A percentile compares a stretch with the other conserved stretches of the same genome.
phyloP scores from a whole-genome alignment of 1,140 invertebrate genomes.

The Acyrthosiphon pisum region DNA sequence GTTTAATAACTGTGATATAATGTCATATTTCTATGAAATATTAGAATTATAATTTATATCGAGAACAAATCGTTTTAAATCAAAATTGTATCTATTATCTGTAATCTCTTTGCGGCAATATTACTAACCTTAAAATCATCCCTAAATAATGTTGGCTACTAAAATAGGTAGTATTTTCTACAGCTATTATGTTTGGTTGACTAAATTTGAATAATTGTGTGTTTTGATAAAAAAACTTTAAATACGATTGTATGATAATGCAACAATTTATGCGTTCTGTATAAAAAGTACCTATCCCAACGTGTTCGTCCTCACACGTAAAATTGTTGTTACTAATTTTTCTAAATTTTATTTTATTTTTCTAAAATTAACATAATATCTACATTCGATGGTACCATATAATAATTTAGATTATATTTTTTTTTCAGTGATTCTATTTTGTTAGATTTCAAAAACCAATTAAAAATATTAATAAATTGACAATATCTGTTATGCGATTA shows the following conservation, averaged over 20 bases:
- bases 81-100: neutral
- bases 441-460: too few relatives aligned
- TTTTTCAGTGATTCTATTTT: too few relatives aligned
- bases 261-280: too few relatives aligned
- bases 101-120: neutral
- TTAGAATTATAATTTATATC: neutral
- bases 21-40: neutral
- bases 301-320: too few relatives aligned
- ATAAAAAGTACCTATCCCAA: too few relatives aligned
- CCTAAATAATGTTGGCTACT: neutral
- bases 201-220: neutral
- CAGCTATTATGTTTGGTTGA: neutral
- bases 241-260: neutral
- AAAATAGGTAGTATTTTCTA: neutral
- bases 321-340: too few relatives aligned
- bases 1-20: neutral
- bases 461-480: too few relatives aligned
- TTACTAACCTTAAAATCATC: neutral
- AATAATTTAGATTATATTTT: too few relatives aligned
- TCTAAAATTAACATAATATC: too few relatives aligned
- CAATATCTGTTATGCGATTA: too few relatives aligned
- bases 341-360: too few relatives aligned
- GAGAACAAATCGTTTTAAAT: neutral
- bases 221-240: neutral
- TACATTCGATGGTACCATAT: too few relatives aligned